Base-by-base conservation (phyloP, 2,113 vertebrate genomes). In the Ivindomyrus marchei region DNA sequence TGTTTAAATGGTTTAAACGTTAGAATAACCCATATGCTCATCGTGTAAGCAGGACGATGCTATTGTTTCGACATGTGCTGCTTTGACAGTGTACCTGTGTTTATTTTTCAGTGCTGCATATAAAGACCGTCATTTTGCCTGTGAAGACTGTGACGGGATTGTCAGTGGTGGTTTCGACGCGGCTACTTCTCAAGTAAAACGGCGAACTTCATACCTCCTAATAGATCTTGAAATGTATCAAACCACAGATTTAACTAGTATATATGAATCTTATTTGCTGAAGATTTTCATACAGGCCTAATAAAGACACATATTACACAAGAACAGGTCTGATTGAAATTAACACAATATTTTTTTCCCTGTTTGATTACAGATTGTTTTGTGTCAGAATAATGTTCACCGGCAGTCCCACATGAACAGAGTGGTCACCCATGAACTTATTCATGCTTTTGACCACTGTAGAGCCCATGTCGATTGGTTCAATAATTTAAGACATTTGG, bases 401-500 rank as follows among this genome's bases (percentile, higher is more conserved):
- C 96, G 95, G 21, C 98, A 99, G 94, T 94, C 96, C 1, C 98
- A 98, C 17, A 99, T 99, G 98, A 98, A 96, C 94, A 93, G 98
- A 0, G 97, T 99, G 83, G 97, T 99, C 58, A 96, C 97, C 2
- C 98, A 99, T 2, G 98, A 99, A 90, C 97, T 99, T 91, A 97
- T 99, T 89, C 98, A 99, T 4, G 97, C 98, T 0, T 99, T 98
- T 47, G 98, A 99, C 94, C 98, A 99, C 91, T 99, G 98, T 42
- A 97, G 98, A 3, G 98, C 98, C 19, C 95, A 98, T 0, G 98
- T 99, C 3, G 96, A 99, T 93, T 99, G 98, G 98, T 99, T 99
- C 93, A 96, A 95, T 92, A 97, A 97, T 86, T 94, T 96, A 90
- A 97, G 95, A 86, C 98, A 99, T 39, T 92, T 99, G 91, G 98